Conservation (phyloP, 2,797 vertebrate genomes). For the Enteromius afrohamiltoni region DNA sequence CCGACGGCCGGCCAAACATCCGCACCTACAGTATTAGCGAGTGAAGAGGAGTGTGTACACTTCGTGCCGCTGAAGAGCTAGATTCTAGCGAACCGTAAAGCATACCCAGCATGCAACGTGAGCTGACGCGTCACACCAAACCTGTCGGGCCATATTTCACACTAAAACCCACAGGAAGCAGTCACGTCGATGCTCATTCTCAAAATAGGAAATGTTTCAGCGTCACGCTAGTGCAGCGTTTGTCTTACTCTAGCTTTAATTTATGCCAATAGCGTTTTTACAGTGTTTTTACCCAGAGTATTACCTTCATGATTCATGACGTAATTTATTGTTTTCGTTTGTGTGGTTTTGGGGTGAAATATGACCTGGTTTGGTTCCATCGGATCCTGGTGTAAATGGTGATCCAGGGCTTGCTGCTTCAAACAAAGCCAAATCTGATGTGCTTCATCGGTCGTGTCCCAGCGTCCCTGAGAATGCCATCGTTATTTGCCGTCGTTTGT, state of each 20-base stretch:
- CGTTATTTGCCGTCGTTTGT: background rate
- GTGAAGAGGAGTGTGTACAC: background rate
- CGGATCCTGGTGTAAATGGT: background rate
- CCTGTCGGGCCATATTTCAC: slow-evolving; percentile 3
- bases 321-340: background rate
- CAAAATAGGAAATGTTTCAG: background rate
- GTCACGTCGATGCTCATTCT: background rate
- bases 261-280: background rate
- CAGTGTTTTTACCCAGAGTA: background rate
- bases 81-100: background rate
- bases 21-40: background rate
- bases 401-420: background rate
- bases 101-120: slow-evolving; percentile 20
- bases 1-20: background rate
- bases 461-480: background rate
- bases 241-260: background rate
- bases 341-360: slow-evolving; percentile 14
- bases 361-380: background rate
- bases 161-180: background rate
- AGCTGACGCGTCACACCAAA: background rate
- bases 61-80: background rate
- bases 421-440: background rate
- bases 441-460: background rate
- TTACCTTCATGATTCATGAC: too few species aligned
- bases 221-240: background rate